A percentile compares a stretch with the other conserved stretches of the same genome.
Conservation (phyloP, 2,888 invertebrate species). For the Chelonus formosanus region DNA sequence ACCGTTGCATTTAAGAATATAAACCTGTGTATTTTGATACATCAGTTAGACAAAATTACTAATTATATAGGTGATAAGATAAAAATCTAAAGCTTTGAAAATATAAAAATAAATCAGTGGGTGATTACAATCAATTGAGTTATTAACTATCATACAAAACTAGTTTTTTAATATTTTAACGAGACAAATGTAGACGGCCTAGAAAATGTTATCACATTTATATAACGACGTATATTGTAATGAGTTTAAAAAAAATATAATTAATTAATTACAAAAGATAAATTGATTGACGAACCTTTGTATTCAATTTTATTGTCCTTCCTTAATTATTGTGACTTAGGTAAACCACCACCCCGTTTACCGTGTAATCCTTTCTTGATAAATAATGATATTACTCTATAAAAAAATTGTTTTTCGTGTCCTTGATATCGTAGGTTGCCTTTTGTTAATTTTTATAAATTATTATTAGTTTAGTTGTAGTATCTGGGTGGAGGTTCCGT, state of each 20-base stretch:
- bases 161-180: conserved; percentile 2
- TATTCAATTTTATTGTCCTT: conserved; percentile 10
- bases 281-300: not conserved
- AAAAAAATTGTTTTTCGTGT: not conserved
- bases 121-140: too few species aligned
- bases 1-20: too few species aligned
- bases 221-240: too few species aligned
- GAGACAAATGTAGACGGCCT: not conserved
- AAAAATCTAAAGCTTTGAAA: not conserved
- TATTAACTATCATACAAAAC: not conserved
- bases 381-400: conserved; percentile 36
- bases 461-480: conserved; percentile 41
- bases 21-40: not conserved
- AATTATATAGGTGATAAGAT: too few species aligned
- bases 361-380: conserved; percentile 26
- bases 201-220: too few species aligned
- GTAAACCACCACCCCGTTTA: conserved; percentile 39
- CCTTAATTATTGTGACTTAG: conserved; percentile 5
- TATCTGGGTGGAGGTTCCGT: conserved; percentile 55
- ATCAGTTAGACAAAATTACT: too few species aligned
- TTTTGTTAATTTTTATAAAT: conserved; percentile 38
- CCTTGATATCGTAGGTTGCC: too few species aligned
- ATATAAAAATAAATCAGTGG: too few species aligned
- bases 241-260: too few species aligned
- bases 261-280: too few species aligned